Evolutionary conservation across 2,797 vertebrate species (phyloP), one percentile per base, ranked within the genome.

Genomic region (Propithecus deckenii): DNA sequence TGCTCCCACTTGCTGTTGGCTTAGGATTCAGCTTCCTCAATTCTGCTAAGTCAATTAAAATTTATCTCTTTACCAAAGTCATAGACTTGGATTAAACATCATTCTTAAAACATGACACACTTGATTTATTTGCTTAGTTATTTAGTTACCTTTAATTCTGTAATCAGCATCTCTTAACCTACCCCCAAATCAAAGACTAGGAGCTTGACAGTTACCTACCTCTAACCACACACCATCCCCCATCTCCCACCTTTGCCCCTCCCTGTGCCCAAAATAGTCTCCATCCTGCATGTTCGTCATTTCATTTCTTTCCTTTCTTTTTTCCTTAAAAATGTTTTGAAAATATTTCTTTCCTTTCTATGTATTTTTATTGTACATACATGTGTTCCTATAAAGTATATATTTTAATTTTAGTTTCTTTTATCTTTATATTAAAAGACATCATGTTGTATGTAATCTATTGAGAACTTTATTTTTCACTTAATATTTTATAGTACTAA

Each of bases 61-160:
- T 79, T 7, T 67, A 30, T 71, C 15, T 46, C 30, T 89, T 89
- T 88, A 38, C 72, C 67, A 91, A 79, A 87, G 65, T 67, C 41
- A 43, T 52, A 78, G 74, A 80, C 17, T 94, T 86, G 55, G 65
- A 80, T 94, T 87, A 96, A 94, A 86, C 63, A 55, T 89, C 81
- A 67, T 87, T 52, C 63, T 79, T 91, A 46, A 78, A 89, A 46
- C 46, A 83, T 67, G 55, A 83, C 17, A 46, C 25, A 86, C 11
- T 89, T 61, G 69, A 48, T 15, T 89, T 86, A 59, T 81, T 94
- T 94, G 43, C 52, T 92, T 72, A 38, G 55, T 74, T 95, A 95
- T 67, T 72, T 86, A 71, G 41, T 96, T 69, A 89, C 63, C 35
- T 83, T 87, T 78, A 61, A 48, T 93, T 79, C 84, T 91, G 6